A percentile compares a stretch with the other conserved stretches of the same genome.
phyloP scores from a whole-genome alignment of 2,113 vertebrate genomes.

The Charadrius vociferus region DNA sequence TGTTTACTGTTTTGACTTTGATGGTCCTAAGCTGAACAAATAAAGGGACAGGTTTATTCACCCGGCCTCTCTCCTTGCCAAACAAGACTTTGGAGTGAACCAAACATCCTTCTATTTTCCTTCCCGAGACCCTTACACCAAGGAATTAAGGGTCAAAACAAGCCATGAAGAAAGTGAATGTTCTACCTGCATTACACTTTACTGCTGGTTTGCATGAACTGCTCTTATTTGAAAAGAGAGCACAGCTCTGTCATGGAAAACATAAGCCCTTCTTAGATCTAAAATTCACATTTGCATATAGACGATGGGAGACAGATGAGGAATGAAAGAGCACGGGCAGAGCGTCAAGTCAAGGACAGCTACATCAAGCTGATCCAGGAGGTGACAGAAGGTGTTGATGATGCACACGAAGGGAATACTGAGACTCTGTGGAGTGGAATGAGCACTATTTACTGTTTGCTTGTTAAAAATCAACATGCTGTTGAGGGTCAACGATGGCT shows the following conservation, averaged over 20 bases:
- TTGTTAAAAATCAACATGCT: background rate
- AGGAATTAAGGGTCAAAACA: background rate
- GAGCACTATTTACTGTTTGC: background rate
- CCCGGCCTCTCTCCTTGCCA: background rate
- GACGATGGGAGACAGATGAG: background rate
- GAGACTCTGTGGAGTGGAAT: background rate
- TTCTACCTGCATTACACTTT: background rate
- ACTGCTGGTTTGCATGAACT: background rate
- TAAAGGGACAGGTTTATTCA: background rate
- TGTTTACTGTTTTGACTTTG: background rate
- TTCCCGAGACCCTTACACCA: background rate
- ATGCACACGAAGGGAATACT: background rate
- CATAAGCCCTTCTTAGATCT: background rate
- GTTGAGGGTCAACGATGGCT: background rate
- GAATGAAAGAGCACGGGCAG: background rate
- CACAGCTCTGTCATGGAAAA: background rate
- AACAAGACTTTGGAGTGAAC: background rate
- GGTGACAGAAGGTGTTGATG: background rate
- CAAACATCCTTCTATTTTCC: background rate
- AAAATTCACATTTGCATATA: background rate
- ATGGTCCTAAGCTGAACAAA: background rate
- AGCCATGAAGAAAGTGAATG: background rate
- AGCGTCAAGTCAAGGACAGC: background rate
- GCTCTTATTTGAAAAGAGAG: background rate
- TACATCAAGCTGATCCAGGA: background rate